Evolutionary conservation across 30 jellyfish, hydroid and myxozoan species (phyloP), one percentile per base, ranked within the genome.

Genomic region (Calvadosia cruxmelitensis): DNA sequence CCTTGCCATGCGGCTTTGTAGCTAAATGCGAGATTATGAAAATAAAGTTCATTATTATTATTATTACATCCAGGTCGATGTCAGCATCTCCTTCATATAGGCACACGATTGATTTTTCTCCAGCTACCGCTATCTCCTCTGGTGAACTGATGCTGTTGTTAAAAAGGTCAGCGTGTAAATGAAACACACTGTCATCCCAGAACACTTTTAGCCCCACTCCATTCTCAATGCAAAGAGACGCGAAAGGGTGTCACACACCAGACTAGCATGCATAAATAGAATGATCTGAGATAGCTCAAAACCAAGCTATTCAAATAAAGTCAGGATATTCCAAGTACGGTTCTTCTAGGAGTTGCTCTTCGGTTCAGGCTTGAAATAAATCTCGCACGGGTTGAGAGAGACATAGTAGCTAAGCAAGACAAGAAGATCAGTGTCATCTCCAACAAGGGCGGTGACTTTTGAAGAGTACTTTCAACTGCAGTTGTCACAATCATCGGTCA

Each of bases 331-430:
- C 77, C 78, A 74, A 31, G 64, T 72, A 30, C 30, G 64, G 66
- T 28, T 57, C 27, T 69, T 7, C 52, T 70, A 36, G 25, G 78
- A 78, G 34, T 50, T 76, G 62, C 64, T 67, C 78, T 50, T 76
- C 65, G 72, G 64, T 72, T 76, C 79, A 64, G 86, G 33, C 62
- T 36, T 34, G 69, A 73, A 73, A 70, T 61, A 73, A 70, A 73
- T 75, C 78, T 49, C 31, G 3, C 20, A 51, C 68, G 20, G 89
- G n/a, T n/a, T n/a, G n/a, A n/a, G n/a, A n/a, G n/a, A n/a, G n/a
- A n/a, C 80, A 35, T 77, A 75, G 64, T 77, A 53, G 33, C 67
- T 31, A 29, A 67, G 82, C 53, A 68, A 48, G 33, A 77, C 30
- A 0, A 67, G 49, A 75, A 67, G 25, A n/a, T n/a, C n/a, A n/a